phyloP scores from a whole-genome alignment of 2,888 invertebrate genomes.

The Epiperipatus broadwayi region DNA sequence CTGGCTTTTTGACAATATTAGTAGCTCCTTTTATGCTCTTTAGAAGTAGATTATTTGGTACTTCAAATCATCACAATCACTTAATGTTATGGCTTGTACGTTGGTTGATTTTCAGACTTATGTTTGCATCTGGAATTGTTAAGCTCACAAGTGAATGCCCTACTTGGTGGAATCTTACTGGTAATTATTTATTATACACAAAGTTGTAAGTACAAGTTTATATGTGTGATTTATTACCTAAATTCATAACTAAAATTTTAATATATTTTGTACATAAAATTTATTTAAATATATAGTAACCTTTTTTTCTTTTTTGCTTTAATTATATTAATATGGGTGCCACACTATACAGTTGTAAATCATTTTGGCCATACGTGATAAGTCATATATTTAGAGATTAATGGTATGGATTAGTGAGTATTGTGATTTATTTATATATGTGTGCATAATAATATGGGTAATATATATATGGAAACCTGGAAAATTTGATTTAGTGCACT shows the following conservation, averaged over 20 bases:
- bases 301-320: conserved; percentile 14
- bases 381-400: too few species aligned
- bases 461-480: too few species aligned
- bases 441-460: too few species aligned
- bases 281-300: conserved; percentile 8
- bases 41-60: conserved; percentile 16
- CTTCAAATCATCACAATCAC: conserved; percentile 22
- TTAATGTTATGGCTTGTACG: conserved; percentile 46
- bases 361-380: too few species aligned
- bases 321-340: conserved; percentile 16
- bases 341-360: too few species aligned
- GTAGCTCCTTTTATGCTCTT: conserved; percentile 42
- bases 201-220: background rate
- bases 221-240: background rate
- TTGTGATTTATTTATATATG: too few species aligned
- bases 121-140: conserved; percentile 49
- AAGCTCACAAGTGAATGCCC: conserved; percentile 51
- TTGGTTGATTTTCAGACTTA: conserved; percentile 51
- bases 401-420: too few species aligned
- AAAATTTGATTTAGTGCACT: too few species aligned
- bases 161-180: conserved; percentile 55
- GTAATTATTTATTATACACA: conserved; percentile 31
- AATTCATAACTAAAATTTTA: background rate
- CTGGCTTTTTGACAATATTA: conserved; percentile 46
- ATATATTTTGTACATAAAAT: background rate